Base-by-base conservation (phyloP, 35 echinoderm and acorn worm genomes). In the Anneissia japonica region DNA sequence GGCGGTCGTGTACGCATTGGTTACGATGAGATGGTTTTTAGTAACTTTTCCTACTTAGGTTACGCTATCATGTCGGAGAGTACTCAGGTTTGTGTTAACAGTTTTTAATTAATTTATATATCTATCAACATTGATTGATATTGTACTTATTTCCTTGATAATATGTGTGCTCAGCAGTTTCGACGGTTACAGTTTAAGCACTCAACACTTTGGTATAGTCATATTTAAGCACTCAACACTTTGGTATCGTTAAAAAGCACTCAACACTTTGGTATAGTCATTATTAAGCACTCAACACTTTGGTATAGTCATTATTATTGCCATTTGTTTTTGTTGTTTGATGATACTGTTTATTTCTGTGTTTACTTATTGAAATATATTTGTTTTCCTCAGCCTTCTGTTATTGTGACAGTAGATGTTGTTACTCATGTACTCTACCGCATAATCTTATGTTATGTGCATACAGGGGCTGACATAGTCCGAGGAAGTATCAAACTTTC, bases 51-150 rank as follows among this genome's bases (percentile, higher is more conserved):
- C 39, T 99, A 93, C 77, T 75, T 91, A 7, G 92, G 92, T 4
- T 99, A 99, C 80, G 96, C 96, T 39, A 74, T 94, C 86, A 99
- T 99, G 95, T 99, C 96, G 28, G 41, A 82, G 26, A 64, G 51
- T 79, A 97, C 93, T 88, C 96, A 99, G 92, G 96, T 99, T 76
- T 33, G 46, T 81, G 30, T 64, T n/a, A n/a, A n/a, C n/a, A n/a
- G n/a, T n/a, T n/a, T n/a, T n/a, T n/a, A n/a, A n/a, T n/a, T n/a
- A n/a, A 13, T 64, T 64, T 64, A 14, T 13, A 28, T n/a, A n/a
- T n/a, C n/a, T n/a, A n/a, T n/a, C n/a, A n/a, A n/a, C n/a, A n/a
- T n/a, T n/a, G n/a, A n/a, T n/a, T n/a, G n/a, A n/a, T n/a, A n/a
- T n/a, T n/a, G n/a, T n/a, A n/a, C n/a, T n/a, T n/a, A n/a, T 14